phyloP scores from a whole-genome alignment of 2,888 invertebrate species.

The Erynnis tages region DNA sequence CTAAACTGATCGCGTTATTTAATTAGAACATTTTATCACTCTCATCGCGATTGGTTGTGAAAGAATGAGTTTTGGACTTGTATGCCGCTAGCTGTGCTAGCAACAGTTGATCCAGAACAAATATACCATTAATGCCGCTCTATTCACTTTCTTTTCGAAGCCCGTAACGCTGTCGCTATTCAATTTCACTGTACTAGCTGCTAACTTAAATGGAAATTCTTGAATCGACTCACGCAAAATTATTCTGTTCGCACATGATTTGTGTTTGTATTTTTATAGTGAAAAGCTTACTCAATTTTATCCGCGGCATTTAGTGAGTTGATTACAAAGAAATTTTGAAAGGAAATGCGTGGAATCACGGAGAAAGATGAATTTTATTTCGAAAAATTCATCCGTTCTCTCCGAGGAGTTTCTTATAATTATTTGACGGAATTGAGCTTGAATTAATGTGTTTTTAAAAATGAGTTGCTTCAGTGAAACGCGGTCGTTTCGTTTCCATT shows the following conservation, averaged over 20 bases:
- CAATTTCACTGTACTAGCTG: slow-evolving; percentile 14
- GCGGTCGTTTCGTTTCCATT: background rate
- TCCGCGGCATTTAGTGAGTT: slow-evolving; percentile 8
- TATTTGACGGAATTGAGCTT: background rate
- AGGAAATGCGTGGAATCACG: background rate
- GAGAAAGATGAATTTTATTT: slow-evolving; percentile 14
- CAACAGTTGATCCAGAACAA: too few species aligned
- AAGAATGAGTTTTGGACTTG: too few species aligned
- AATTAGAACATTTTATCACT: too few species aligned
- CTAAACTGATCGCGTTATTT: too few species aligned
- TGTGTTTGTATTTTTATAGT: background rate
- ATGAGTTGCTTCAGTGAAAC: background rate
- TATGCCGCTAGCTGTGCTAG: too few species aligned
- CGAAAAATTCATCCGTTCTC: slow-evolving; percentile 13
- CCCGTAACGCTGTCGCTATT: slow-evolving; percentile 2
- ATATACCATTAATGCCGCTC: too few species aligned
- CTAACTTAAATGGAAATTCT: slow-evolving; percentile 17
- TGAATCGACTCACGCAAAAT: slow-evolving; percentile 22
- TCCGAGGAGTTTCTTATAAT: background rate
- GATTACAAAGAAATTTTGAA: slow-evolving; percentile 12
- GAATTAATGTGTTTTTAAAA: slow-evolving; percentile 2
- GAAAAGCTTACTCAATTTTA: background rate
- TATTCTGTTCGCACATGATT: slow-evolving; percentile 7
- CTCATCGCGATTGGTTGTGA: too few species aligned
- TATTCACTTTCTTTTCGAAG: too few species aligned